Evolutionary conservation across 1,140 invertebrate genomes (phyloP), one percentile per base, ranked within the genome.

Genomic region (Oreohelix idahoensis): DNA sequence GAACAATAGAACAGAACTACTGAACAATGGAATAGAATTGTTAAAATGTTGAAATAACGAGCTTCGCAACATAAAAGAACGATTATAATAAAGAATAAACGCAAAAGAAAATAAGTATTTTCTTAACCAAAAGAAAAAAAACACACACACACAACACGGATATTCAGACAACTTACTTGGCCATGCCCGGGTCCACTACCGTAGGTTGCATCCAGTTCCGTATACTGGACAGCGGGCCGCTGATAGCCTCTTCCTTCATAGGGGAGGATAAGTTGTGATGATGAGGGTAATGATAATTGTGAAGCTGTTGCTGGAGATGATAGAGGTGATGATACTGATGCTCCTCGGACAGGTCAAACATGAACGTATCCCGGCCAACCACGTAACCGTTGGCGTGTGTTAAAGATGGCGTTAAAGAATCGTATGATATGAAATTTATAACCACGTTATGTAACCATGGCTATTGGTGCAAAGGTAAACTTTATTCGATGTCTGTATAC

Each of bases 131-230:
- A 58, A 58, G 20, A 10, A 58, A 15, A 23, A 58, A 23, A 58
- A 58, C 53, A 58, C 15, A 4, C 17, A 49, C 45, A 49, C 8
- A 8, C 45, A 49, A 49, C 45, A 49, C 10, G 45, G 17, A 49
- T 49, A 17, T 49, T 58, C 17, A 23, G 5, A 58, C 10, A 10
- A 93, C 95, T 95, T 93, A 96, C 96, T 96, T 96, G 93, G 94
- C 95, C 51, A 85, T 86, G 53, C 87, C 86, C 92, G 97, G 96
- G 93, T 97, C 96, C 89, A 96, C 95, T 91, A 96, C 94, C 36
- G 94, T 94, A 0, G 96, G 95, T 89, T 96, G 96, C 96, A 97
- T 97, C 96, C 96, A 97, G 51, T 96, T 93, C 2, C 96, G 94
- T 42, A 95, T 94, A 87, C 88, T 86, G 76, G 89, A 92, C 82